Percentiles rank a stretch among this genome's conserved stretches.
Conservation (phyloP, 2,797 vertebrate genomes). For the Ptychadena robeensis region DNA sequence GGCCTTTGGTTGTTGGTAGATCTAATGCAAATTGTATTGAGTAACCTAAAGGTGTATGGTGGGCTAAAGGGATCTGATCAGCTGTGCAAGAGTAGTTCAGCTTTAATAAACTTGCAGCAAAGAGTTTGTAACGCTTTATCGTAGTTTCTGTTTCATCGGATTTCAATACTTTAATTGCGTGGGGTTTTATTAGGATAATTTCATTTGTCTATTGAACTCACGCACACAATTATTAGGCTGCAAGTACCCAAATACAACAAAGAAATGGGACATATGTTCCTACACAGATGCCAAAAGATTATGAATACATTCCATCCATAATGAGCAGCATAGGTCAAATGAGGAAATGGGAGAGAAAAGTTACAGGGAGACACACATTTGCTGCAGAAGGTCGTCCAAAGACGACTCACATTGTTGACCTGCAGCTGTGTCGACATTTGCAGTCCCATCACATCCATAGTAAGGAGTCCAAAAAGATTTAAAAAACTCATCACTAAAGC, state of each 20-base stretch:
- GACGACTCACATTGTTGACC: neutral
- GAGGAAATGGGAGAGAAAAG: conserved; percentile 36
- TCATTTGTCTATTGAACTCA: neutral
- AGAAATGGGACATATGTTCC: conserved; percentile 25
- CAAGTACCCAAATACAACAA: conserved; percentile 40
- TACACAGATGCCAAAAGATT: conserved; percentile 44
- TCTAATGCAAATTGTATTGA: too few relatives aligned
- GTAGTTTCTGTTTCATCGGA: neutral
- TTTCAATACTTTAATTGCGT: neutral
- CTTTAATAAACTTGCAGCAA: neutral
- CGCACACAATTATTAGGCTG: conserved; percentile 18
- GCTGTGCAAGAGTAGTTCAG: too few relatives aligned
- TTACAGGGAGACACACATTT: conserved; percentile 21
- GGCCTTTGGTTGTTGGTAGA: too few relatives aligned
- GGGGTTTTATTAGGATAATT: neutral
- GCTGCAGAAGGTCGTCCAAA: conserved; percentile 18
- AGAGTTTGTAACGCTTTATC: neutral
- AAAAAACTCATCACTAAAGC: neutral
- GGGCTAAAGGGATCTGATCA: too few relatives aligned
- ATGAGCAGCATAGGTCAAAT: conserved; percentile 47
- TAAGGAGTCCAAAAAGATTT: conserved; percentile 5
- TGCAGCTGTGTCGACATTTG: conserved; percentile 37
- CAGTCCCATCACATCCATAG: neutral
- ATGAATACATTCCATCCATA: conserved; percentile 53
- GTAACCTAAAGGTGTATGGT: too few relatives aligned